A percentile compares a stretch with the other conserved stretches of the same genome.
phyloP scores from a whole-genome alignment of 1,140 invertebrate species.

The Drosophila oshimai region DNA sequence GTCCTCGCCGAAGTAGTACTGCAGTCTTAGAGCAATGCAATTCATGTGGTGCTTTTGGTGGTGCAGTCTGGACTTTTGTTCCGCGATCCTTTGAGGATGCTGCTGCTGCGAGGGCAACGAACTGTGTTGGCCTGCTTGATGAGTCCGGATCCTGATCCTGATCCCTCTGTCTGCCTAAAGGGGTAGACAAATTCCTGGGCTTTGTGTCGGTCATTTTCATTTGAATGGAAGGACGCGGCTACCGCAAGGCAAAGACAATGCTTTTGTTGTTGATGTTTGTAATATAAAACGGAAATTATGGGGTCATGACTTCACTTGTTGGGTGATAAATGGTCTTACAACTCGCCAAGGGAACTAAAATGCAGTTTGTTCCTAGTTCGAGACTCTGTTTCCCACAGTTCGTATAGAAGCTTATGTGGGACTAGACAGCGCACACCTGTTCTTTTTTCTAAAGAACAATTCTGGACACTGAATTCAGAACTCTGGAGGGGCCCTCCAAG shows the following conservation, averaged over 20 bases:
- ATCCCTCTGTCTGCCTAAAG: conserved; percentile 35
- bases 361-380: not conserved
- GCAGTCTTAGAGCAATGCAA: conserved; percentile 27
- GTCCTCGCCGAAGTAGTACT: conserved; percentile 30
- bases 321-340: conserved; percentile 30
- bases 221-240: conserved; percentile 36
- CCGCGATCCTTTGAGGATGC: conserved; percentile 40
- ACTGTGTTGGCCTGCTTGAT: conserved; percentile 45
- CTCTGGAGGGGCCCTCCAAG: conserved; percentile 46
- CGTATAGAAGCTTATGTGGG: conserved; percentile 3
- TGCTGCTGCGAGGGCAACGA: conserved; percentile 63
- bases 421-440: conserved; percentile 44
- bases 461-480: conserved; percentile 19
- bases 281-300: conserved; percentile 43
- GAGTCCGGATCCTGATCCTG: conserved; percentile 7
- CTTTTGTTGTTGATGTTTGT: conserved; percentile 33
- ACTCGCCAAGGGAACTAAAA: conserved; percentile 7
- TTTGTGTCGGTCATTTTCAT: conserved; percentile 50
- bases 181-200: conserved; percentile 12
- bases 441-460: conserved; percentile 49
- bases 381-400: conserved; percentile 50
- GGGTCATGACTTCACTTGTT: conserved; percentile 69
- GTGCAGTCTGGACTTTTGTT: conserved; percentile 61
- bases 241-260: conserved; percentile 12
- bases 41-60: conserved; percentile 30